Evolutionary conservation across 2,888 invertebrate genomes (phyloP), one percentile per base, ranked within the genome.

Genomic region (Neoitamus cyanurus): DNA sequence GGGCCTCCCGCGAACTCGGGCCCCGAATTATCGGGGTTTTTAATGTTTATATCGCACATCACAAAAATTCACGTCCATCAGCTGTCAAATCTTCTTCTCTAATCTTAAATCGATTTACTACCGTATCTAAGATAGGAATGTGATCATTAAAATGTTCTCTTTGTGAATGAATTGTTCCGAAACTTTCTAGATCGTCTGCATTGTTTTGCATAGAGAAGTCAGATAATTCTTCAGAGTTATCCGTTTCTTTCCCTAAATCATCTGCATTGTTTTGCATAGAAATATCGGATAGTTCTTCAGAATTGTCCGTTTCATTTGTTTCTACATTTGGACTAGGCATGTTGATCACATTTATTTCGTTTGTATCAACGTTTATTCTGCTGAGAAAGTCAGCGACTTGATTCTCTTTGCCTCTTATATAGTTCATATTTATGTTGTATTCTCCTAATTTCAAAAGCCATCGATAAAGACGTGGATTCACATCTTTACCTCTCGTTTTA

Each of bases 331-430:
- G 37, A 13, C 37, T 37, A 13, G 13, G 11, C 37, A 13, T 37
- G 13, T 42, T n/a, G 42, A 4, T 42, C 42, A 42, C 42, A 42
- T 42, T 42, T n/a, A 75, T 86, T 42, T 42, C 42, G 9, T 73
- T 15, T 73, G 34, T 15, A 36, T 36, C 3, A 36, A 36, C 34
- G 37, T 73, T 73, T 7, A 42, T 42, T 42, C 42, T 13, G n/a
- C 42, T 42, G 42, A 42, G 42, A 42, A 42, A 87, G 30, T 87
- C 86, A 4, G 85, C 84, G 3, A 86, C 84, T 80, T 83, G 86
- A 37, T 87, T 87, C 46, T 86, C 84, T 78, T 86, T 86, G 3
- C 87, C 87, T 73, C 85, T 77, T 3, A 86, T 85, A 68, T 86
- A 86, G 7, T 86, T 86, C 20, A 86, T 86, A 69, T 70, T 85